Evolutionary conservation across 2,797 vertebrate genomes (phyloP), one percentile per base, ranked within the genome.

Genomic region (Trematomus bernacchii): DNA sequence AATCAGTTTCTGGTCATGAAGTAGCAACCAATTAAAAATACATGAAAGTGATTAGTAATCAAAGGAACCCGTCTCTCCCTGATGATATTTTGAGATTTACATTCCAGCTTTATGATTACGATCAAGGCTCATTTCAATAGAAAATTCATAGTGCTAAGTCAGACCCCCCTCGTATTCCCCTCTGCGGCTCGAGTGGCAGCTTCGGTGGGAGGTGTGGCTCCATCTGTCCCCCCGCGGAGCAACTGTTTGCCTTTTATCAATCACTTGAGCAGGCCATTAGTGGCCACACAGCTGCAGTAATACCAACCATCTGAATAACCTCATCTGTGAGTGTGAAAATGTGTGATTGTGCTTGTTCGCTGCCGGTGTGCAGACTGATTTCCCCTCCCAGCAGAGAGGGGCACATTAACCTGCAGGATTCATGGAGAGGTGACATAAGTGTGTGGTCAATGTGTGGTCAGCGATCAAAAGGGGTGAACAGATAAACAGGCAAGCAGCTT

Each of bases 161-260:
- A 80, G 67, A 67, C 66, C 76, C 62, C 54, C 69, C 71, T 37
- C 3, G 48, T 44, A 30, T 78, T 84, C 82, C 55, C 42, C 73
- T 80, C 66, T 73, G 64, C 87, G 79, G 82, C 77, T 68, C 2
- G 71, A 86, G 81, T 71, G 76, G 74, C 81, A 71, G 85, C 80
- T 83, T 83, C 73, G 71, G 84, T 84, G 85, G 84, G 83, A 82
- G 82, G 88, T 84, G 83, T 13, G 70, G 72, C 84, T 87, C 88
- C 91, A 90, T 90, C 91, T 89, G 88, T 88, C 85, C 82, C 84
- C 78, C 82, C 64, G 83, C 33, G 16, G 78, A 89, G 84, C 79
- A 77, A 91, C 87, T 85, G 89, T 89, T 92, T 88, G 72, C 83
- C 86, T 91, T 93, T 92, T 92, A 92, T 94, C 91, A 90, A 94